Conservation (phyloP, 2,888 invertebrate species). For the Nemotelus pantherinus region DNA sequence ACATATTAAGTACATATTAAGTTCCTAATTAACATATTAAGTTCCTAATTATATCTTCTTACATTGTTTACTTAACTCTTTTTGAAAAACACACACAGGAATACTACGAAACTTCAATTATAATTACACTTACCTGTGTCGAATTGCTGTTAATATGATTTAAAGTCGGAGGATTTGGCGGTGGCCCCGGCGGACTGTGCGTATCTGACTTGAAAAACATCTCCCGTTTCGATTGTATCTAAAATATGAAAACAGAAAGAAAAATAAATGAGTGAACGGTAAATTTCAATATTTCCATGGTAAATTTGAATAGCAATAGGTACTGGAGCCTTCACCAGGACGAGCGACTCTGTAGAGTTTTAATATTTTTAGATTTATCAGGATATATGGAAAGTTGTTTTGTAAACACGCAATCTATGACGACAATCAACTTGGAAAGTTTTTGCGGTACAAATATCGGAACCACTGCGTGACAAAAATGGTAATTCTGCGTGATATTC, state of each 20-base stretch:
- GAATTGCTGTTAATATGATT: conserved; percentile 56
- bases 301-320: not conserved
- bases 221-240: conserved; percentile 87
- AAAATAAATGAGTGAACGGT: conserved; percentile 1
- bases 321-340: not conserved
- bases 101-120: not conserved
- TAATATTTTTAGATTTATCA: conserved; percentile 2
- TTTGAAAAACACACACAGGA: not conserved
- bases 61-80: no score
- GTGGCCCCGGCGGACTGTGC: conserved; percentile 67
- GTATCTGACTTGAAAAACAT: conserved; percentile 83
- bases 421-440: no score
- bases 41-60: no score
- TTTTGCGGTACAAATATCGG: no score
- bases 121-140: conserved; percentile 52
- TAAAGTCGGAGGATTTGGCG: conserved; percentile 67
- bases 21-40: no score
- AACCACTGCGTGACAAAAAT: no score
- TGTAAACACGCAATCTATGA: not conserved
- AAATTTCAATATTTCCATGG: conserved; percentile 32
- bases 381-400: not conserved
- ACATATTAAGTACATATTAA: no score
- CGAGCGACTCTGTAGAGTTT: not conserved
- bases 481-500: no score
- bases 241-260: conserved; percentile 58